Base-by-base conservation (phyloP, 2,797 vertebrate species). In the Oceanodroma leucorhoa region DNA sequence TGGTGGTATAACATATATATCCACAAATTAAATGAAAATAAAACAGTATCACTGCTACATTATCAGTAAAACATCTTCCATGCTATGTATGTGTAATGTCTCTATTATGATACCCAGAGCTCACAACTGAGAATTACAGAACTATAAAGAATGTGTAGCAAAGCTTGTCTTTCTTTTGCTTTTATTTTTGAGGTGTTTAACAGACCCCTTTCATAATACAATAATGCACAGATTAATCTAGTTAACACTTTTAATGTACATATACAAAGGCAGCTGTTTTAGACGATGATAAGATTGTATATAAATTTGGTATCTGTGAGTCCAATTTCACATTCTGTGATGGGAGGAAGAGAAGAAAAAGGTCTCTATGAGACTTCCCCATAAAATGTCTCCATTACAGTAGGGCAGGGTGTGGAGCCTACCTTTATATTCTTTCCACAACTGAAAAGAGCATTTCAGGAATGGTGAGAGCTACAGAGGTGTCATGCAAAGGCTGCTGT, bases 1-100 rank as follows among this genome's bases (percentile, higher is more conserved):
- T 88, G 90, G 94, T 91, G 77, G 80, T 90, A 97, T 95, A 95
- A 93, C 13, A 45, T 60, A 95, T 94, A 98, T 93, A 95, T 94
- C 57, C 93, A 92, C 87, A 92, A 94, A 90, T 94, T 75, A 94
- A 87, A 81, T 27, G 20, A 96, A 92, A 96, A 95, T 76, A 84
- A 79, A 85, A 46, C 51, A 64, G 34, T 36, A 89, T 71, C 71
- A 67, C 26, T 85, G 51, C 45, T 79, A 90, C 53, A 60, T 19
- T 70, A 58, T 26, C 55, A 66, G 77, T 58, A 88, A 93, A 96
- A 66, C 16, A 79, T 76, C 65, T 81, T 93, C 38, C 71, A 48
- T 79, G 36, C 41, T 79, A 60, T 38, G 11, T 54, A 60, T 27
- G 8, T 15, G 22, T 48, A 70, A 78, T 29, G 16, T 53, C 40